These are phyloP conservation scores for Metellina segmentata DNA, from an alignment of 2,888 invertebrate genomes.

Conservation along the genomic window DNA sequence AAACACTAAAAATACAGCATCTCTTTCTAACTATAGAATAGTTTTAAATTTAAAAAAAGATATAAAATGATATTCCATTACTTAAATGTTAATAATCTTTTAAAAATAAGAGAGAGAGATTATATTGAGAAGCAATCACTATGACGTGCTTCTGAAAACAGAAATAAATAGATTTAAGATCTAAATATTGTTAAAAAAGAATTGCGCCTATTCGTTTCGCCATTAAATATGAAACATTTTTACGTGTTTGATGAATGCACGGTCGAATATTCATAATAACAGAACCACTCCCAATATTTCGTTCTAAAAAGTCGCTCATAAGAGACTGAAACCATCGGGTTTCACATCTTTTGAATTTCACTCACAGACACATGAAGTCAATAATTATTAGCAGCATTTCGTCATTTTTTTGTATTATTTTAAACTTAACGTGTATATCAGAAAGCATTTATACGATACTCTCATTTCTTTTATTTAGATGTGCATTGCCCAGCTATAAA, in stretches of 20 bases:
- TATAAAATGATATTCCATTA: too few relatives aligned
- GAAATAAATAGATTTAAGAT: background rate
- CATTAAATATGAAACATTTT: background rate
- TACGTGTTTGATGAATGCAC: background rate
- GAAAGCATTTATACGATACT: too few relatives aligned
- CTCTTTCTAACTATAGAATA: background rate
- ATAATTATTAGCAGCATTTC: too few relatives aligned
- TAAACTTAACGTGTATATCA: too few relatives aligned
- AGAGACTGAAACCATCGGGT: too few relatives aligned
- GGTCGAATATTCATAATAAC: too few relatives aligned
- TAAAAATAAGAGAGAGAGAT: too few relatives aligned
- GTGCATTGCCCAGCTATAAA: constrained; percentile 81
- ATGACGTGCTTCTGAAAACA: background rate
- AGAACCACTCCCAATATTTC: background rate
- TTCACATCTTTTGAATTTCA: background rate
- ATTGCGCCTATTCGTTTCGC: background rate
- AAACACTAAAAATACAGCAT: background rate
- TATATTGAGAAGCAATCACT: too few relatives aligned
- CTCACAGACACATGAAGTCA: background rate
- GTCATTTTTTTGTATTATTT: background rate
- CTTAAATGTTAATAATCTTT: background rate
- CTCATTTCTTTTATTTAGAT: constrained; percentile 79
- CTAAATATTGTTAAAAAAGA: background rate
- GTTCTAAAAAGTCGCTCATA: background rate
- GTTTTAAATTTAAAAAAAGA: background rate